These are phyloP conservation scores for Otolemur garnettii DNA, from an alignment of 2,113 vertebrate genomes.

Conservation along the genomic window DNA sequence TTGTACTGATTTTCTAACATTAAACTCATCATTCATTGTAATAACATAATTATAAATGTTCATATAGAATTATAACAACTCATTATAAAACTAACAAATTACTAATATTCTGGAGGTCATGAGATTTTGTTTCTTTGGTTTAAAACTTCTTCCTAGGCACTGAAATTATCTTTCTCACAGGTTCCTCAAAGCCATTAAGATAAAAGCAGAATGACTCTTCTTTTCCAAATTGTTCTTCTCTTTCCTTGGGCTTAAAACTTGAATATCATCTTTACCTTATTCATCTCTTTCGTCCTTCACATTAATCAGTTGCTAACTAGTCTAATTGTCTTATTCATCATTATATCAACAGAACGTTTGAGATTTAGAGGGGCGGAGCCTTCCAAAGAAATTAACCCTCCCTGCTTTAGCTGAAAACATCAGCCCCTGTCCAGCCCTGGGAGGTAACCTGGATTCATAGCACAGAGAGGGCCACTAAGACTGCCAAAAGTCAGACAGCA, in stretches of 20 bases:
- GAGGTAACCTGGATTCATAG: not conserved
- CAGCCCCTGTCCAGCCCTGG: not conserved
- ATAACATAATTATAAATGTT: not conserved
- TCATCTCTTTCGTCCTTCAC: not conserved
- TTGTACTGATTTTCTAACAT: slow-evolving; percentile 24
- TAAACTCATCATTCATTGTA: not conserved
- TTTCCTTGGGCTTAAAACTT: slow-evolving; percentile 17
- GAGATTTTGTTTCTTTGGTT: not conserved
- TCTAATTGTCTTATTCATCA: not conserved
- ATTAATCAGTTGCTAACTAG: not conserved
- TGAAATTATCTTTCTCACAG: not conserved
- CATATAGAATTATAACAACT: not conserved
- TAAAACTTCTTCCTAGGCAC: slow-evolving; percentile 9
- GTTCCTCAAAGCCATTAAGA: not conserved
- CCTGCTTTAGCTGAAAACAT: not conserved
- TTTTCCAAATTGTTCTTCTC: slow-evolving; percentile 29
- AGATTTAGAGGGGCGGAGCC: not conserved
- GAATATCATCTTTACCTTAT: not conserved
- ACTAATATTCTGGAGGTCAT: slow-evolving; percentile 20
- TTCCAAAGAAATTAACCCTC: not conserved
- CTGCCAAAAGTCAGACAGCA: not conserved
- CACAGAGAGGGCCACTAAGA: not conserved
- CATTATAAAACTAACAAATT: slow-evolving; percentile 41
- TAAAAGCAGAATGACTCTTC: slow-evolving; percentile 50
- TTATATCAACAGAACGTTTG: not conserved